A percentile compares a stretch with the other conserved stretches of the same genome.
phyloP scores from a whole-genome alignment of 2,888 invertebrate genomes.

The Scaptodrosophila latifasciaeformis region DNA sequence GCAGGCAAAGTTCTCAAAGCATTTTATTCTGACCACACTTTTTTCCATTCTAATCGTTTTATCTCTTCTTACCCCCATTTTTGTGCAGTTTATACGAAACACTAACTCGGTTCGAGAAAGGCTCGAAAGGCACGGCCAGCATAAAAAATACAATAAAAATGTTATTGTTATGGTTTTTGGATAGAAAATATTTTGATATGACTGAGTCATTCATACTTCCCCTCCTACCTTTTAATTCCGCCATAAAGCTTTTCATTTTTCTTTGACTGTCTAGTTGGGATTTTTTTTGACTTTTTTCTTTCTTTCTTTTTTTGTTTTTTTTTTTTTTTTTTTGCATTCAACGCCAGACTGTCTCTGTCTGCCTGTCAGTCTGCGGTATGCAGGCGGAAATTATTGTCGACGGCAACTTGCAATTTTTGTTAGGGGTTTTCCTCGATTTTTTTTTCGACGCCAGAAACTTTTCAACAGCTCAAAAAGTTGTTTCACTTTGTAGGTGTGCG shows the following conservation, averaged over 20 bases:
- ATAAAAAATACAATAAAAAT: too few relatives aligned
- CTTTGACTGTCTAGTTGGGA: slow-evolving; percentile 12
- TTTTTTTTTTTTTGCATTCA: background rate
- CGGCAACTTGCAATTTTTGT: slow-evolving; percentile 43
- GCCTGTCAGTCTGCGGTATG: slow-evolving; percentile 13
- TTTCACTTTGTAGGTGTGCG: slow-evolving; percentile 36
- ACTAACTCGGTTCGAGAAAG: slow-evolving; percentile 3
- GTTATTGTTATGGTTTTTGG: slow-evolving; percentile 58
- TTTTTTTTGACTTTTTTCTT: slow-evolving; percentile 17
- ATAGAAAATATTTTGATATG: too few relatives aligned
- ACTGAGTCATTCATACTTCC: slow-evolving; percentile 20
- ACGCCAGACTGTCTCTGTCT: slow-evolving; percentile 15
- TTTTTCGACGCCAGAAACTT: slow-evolving; percentile 25
- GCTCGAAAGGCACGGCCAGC: too few relatives aligned
- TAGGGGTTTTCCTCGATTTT: slow-evolving; percentile 1
- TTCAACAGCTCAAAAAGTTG: slow-evolving; percentile 19
- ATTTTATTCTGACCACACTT: slow-evolving; percentile 13
- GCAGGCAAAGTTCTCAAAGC: slow-evolving; percentile 17
- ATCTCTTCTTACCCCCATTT: slow-evolving; percentile 51
- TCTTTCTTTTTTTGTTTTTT: background rate
- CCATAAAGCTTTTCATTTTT: slow-evolving; percentile 15
- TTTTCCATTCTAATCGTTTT: slow-evolving; percentile 60
- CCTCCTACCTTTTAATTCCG: too few relatives aligned
- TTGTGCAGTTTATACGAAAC: slow-evolving; percentile 45
- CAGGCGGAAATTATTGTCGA: slow-evolving; percentile 59